Evolutionary conservation across 2,888 invertebrate species (phyloP).

Genomic region (Stictocephala bisonia): DNA sequence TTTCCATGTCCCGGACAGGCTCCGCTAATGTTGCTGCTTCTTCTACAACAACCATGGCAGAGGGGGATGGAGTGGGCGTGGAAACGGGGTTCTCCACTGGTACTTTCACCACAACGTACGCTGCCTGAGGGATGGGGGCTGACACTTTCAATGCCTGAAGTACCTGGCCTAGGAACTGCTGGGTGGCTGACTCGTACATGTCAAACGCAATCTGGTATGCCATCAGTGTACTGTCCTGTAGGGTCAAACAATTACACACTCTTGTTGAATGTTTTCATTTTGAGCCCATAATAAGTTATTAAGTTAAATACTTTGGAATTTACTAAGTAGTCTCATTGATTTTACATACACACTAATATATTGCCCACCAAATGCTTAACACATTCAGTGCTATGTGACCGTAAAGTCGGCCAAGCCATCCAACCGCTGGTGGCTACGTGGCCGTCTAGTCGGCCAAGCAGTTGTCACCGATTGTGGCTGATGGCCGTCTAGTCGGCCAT

Average conservation of each 20-base stretch:
- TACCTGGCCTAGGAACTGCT: conserved; percentile 93
- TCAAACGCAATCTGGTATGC: conserved; percentile 99
- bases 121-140: conserved; percentile 71
- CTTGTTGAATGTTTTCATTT: too few species aligned
- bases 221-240: conserved; percentile 85
- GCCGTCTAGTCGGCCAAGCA: too few species aligned
- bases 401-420: too few species aligned
- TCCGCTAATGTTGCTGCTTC: conserved; percentile 45
- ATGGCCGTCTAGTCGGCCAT: too few species aligned
- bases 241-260: conserved; percentile 55
- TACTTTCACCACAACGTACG: conserved; percentile 61
- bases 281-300: too few species aligned
- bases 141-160: conserved; percentile 82
- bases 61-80: conserved; percentile 54
- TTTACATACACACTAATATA: too few species aligned
- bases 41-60: conserved; percentile 44
- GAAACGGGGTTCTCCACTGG: conserved; percentile 62
- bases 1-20: conserved; percentile 42
- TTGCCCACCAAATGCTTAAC: too few species aligned
- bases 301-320: too few species aligned
- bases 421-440: too few species aligned
- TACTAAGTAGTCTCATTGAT: too few species aligned
- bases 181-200: conserved; percentile 98
- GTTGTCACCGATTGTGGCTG: too few species aligned
- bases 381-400: too few species aligned